These are phyloP conservation scores for Anseranas semipalmata DNA, from an alignment of 2,113 vertebrate species.

Conservation along the genomic window DNA sequence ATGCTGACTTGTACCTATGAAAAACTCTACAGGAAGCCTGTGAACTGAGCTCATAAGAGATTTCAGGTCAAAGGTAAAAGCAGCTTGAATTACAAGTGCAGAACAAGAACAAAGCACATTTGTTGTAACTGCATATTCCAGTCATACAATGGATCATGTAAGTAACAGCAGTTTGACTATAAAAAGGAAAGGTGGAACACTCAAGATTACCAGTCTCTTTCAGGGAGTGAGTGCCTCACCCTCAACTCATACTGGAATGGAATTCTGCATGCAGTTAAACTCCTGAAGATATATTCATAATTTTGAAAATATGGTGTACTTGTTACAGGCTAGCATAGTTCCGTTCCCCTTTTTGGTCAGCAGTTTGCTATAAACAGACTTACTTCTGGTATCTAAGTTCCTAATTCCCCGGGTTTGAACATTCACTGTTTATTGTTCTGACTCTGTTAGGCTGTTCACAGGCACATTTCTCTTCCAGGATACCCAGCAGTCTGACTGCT, in stretches of 20 bases:
- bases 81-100: background rate
- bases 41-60: background rate
- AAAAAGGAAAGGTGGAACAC: background rate
- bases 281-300: background rate
- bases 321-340: background rate
- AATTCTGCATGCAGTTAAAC: background rate
- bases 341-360: background rate
- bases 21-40: background rate
- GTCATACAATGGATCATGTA: rapidly evolving
- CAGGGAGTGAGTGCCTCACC: background rate
- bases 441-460: background rate
- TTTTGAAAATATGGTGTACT: background rate
- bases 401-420: background rate
- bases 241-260: background rate
- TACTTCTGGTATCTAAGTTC: background rate
- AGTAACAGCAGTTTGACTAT: background rate
- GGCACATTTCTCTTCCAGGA: background rate
- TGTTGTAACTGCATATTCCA: background rate
- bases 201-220: background rate
- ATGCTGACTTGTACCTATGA: background rate
- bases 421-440: background rate
- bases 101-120: background rate
- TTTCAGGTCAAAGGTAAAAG: background rate
- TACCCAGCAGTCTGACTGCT: background rate
- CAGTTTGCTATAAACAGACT: background rate